Evolutionary conservation across 2,113 vertebrate genomes (phyloP).

Genomic region (Phalacrocorax carbo): DNA sequence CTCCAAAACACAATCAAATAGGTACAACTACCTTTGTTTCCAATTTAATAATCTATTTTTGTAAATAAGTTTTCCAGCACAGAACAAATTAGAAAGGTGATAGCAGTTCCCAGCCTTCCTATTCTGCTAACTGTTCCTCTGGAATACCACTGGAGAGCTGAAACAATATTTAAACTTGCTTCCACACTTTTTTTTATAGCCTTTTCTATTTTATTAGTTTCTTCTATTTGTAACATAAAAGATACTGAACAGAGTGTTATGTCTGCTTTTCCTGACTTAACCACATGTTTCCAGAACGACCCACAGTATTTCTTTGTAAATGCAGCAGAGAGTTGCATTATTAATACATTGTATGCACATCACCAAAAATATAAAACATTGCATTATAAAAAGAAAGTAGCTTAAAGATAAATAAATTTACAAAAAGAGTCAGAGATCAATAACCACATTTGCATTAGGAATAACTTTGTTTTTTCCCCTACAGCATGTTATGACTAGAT

Average conservation of each 20-base stretch:
- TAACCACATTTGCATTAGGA: neutral
- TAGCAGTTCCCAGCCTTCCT: neutral
- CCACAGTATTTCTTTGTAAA: neutral
- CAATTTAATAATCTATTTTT: neutral
- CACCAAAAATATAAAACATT: neutral
- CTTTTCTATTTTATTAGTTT: neutral
- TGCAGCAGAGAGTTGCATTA: neutral
- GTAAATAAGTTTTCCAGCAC: neutral
- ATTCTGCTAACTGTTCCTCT: neutral
- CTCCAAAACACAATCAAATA: slow-evolving; percentile 1
- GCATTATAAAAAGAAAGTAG: neutral
- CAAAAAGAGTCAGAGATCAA: neutral
- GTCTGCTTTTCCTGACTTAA: neutral
- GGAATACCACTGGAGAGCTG: neutral
- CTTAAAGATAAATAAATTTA: neutral
- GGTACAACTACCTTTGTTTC: neutral
- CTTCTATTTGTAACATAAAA: neutral
- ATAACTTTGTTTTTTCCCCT: neutral
- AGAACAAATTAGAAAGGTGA: neutral
- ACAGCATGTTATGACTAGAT: neutral
- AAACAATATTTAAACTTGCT: neutral
- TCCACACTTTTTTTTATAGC: neutral
- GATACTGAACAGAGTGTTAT: neutral
- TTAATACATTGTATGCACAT: neutral
- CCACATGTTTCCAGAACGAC: neutral